Evolutionary conservation across 2,113 vertebrate genomes (phyloP), one percentile per base, ranked within the genome.

Genomic region (Pachyramphus minor): DNA sequence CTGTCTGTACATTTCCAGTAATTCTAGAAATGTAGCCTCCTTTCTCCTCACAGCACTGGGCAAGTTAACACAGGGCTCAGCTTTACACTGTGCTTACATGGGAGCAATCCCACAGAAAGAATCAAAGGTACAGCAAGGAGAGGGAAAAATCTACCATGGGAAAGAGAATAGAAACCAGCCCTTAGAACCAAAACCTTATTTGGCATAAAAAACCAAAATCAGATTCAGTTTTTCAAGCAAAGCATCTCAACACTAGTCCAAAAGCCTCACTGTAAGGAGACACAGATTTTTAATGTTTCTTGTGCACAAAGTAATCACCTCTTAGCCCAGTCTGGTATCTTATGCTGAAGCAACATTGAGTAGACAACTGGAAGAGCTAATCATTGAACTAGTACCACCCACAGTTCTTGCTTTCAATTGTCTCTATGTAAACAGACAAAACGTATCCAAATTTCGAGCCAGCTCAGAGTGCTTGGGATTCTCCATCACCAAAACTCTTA

Each of bases 211-310:
- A 73, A 79, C 72, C 47, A 25, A 75, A 69, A 92, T 88, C 68
- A 86, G 91, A 96, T 95, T 58, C 64, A 81, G 30, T 59, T 86
- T 83, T 92, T 88, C 12, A 95, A 96, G 88, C 55, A 88, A 77
- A 97, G 73, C 27, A 45, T 83, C 84, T 97, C 90, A 82, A 83
- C 92, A 94, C 42, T 55, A 83, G 71, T 93, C 89, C 91, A 95
- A 96, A 96, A 96, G 66, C 64, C 50, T 84, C 87, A 37, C 74
- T 92, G 49, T 14, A 47, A 84, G 96, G 72, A 91, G 47, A 73
- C 49, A 88, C 10, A 35, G 27, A 84, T 2, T 94, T 89, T 28
- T 78, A 90, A 89, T 30, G 33, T 41, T 95, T 94, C 89, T 94
- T 87, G 52, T 89, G 86, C 80, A 87, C n/a, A 81, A 93, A 94